These are phyloP conservation scores for Tetramorium bicarinatum DNA, from an alignment of 2,888 invertebrate genomes.

Conservation along the genomic window DNA sequence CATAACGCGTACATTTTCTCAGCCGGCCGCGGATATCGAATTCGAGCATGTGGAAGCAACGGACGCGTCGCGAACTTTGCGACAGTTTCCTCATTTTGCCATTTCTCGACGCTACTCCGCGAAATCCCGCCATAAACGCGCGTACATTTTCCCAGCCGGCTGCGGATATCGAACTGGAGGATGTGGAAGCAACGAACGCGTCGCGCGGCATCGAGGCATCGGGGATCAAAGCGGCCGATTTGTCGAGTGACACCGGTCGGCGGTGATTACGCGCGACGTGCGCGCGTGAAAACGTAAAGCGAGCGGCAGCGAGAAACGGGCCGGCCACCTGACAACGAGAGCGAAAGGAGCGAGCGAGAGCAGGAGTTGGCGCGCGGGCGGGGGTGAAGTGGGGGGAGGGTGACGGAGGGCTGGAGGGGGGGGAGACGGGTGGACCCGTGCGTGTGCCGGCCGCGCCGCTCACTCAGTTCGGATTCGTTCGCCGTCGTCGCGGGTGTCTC, in stretches of 20 bases:
- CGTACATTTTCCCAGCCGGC: no score
- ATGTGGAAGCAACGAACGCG: neutral
- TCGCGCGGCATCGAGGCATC: neutral
- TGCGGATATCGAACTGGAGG: no score
- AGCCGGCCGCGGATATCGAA: no score
- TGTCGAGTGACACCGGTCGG: slow-evolving; percentile 34
- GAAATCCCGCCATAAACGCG: no score
- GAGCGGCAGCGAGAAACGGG: slow-evolving; percentile 24
- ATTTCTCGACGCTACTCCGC: no score
- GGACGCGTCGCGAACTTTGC: neutral
- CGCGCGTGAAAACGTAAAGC: neutral
- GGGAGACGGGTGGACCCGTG: slow-evolving; percentile 34
- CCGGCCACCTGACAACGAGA: slow-evolving; percentile 61
- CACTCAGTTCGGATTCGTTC: slow-evolving; percentile 82
- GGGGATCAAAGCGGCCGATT: slow-evolving; percentile 24
- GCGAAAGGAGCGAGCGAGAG: slow-evolving; percentile 55
- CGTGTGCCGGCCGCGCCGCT: slow-evolving; percentile 40
- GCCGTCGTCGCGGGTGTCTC: slow-evolving; percentile 76
- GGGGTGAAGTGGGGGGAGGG: no score
- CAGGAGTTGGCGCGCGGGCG: no score
- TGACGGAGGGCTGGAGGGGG: no score
- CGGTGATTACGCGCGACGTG: slow-evolving; percentile 26
- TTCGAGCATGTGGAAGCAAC: no score
- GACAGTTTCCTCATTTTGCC: no score
- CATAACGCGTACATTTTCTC: no score